Evolutionary conservation across 2,888 invertebrate species (phyloP).

Genomic region (Drosophila borborema): DNA sequence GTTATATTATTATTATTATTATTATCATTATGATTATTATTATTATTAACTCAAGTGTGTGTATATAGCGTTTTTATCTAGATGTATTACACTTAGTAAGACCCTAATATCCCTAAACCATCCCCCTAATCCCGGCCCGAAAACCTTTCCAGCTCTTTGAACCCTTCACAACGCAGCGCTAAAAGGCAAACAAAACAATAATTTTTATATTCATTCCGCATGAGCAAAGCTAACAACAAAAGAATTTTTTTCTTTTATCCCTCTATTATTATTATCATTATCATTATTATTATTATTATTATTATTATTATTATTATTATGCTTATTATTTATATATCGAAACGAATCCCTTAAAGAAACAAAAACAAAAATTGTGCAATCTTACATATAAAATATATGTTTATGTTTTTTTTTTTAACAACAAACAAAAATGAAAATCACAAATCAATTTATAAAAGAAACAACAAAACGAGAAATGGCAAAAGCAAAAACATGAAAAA

Average conservation of each 20-base stretch:
- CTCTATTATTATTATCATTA: conserved; percentile 50
- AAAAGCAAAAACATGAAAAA: conserved; percentile 59
- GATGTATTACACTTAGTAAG: conserved; percentile 77
- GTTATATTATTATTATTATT: conserved; percentile 73
- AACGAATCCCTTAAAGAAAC: conserved; percentile 55
- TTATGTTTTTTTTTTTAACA: conserved; percentile 39
- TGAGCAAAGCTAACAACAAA: conserved; percentile 52
- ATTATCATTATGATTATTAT: conserved; percentile 31
- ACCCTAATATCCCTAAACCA: conserved; percentile 5
- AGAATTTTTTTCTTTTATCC: conserved; percentile 53
- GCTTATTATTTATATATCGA: conserved; percentile 63
- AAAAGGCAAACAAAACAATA: conserved; percentile 59
- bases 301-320: conserved; percentile 47
- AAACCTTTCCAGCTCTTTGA: conserved; percentile 4
- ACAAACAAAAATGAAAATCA: conserved; percentile 55
- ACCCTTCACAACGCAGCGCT: conserved; percentile 52
- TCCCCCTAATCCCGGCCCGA: neutral
- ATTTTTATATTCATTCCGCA: conserved; percentile 74
- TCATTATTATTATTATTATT: conserved; percentile 43
- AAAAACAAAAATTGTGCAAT: conserved; percentile 60
- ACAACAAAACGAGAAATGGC: conserved; percentile 53
- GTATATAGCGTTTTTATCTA: conserved; percentile 80
- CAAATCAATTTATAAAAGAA: conserved; percentile 45
- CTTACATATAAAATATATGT: conserved; percentile 52
- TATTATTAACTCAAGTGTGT: conserved; percentile 72